phyloP scores from a whole-genome alignment of 2,888 invertebrate genomes.

The Callyntrura sp. region DNA sequence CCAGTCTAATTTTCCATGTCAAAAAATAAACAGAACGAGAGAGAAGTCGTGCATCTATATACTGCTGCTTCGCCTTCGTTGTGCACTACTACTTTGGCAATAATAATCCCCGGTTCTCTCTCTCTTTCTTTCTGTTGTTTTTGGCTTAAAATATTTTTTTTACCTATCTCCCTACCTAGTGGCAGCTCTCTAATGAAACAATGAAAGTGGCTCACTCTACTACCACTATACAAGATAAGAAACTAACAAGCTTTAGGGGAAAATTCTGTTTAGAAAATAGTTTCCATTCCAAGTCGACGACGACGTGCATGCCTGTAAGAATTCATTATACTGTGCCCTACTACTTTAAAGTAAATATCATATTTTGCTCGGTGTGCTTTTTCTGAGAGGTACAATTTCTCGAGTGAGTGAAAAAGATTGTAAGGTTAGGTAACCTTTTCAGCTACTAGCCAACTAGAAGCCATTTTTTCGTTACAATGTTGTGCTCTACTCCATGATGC shows the following conservation, averaged over 20 bases:
- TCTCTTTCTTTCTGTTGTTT: conserved; percentile 68
- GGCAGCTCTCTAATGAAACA: too few species aligned
- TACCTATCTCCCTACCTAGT: conserved; percentile 34
- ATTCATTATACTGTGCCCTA: too few species aligned
- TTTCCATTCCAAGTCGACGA: too few species aligned
- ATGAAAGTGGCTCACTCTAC: not conserved
- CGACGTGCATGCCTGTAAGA: too few species aligned
- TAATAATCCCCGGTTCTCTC: not conserved
- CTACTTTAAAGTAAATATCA: too few species aligned
- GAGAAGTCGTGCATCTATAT: not conserved
- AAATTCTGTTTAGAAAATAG: too few species aligned
- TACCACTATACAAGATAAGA: not conserved
- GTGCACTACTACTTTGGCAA: not conserved
- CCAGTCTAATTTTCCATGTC: conserved; percentile 75
- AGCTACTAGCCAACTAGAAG: conserved; percentile 31
- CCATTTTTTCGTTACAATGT: not conserved
- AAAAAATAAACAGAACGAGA: not conserved
- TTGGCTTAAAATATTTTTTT: conserved; percentile 52
- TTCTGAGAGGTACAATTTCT: not conserved
- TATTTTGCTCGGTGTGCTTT: too few species aligned
- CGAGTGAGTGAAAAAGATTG: conserved; percentile 19
- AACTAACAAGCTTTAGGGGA: too few species aligned
- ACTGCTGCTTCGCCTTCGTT: not conserved
- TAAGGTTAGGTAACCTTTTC: conserved; percentile 63
- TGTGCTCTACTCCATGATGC: conserved; percentile 4